Base-by-base conservation (phyloP, 2,113 vertebrate genomes). In the Ailurus styani region DNA sequence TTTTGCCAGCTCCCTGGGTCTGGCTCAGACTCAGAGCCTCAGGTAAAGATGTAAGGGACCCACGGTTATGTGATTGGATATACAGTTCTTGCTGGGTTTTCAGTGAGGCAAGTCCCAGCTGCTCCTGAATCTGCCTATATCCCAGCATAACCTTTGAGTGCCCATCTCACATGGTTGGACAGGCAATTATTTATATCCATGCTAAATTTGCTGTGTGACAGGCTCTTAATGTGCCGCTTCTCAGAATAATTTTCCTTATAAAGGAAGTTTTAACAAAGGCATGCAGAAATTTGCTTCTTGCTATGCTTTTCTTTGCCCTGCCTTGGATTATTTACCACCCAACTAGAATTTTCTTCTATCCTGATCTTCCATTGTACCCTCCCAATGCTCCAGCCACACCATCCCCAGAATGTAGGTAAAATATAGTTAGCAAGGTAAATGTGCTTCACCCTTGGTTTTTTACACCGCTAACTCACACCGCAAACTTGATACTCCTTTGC, bases 101-200 rank as follows among this genome's bases (percentile, higher is more conserved):
- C 40, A 0, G 10, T 83, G 18, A 54, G 42, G n/a, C 57, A 10
- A 34, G 11, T 79, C 90, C 70, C 47, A 50, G 45, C 21, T 42
- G 7, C 60, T 78, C 64, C 9, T 20, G 45, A n/a, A 62, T 96
- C 90, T 86, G 34, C 47, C 42, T 90, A 37, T 73, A 17, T 31
- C 72, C 45, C 89, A 87, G 0, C 25, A 1, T 91, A 86, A 75
- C 47, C 87, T 75, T 91, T 15, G 0, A 86, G 66, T 62, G 40
- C 90, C 81, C 64, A 81, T 68, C 83, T 90, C 85, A 64, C 82
- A 55, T 88, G 64, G 72, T 6, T 45, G 68, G 91, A 88, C 57
- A 40, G 84, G 50, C 84, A 82, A 37, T 94, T 96, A 81, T 90
- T 97, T 95, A 97, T 86, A 85, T 62, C 91, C 57, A 29, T 50